Evolutionary conservation across 1,140 invertebrate species (phyloP).

Genomic region (Wiebesia pumilae): DNA sequence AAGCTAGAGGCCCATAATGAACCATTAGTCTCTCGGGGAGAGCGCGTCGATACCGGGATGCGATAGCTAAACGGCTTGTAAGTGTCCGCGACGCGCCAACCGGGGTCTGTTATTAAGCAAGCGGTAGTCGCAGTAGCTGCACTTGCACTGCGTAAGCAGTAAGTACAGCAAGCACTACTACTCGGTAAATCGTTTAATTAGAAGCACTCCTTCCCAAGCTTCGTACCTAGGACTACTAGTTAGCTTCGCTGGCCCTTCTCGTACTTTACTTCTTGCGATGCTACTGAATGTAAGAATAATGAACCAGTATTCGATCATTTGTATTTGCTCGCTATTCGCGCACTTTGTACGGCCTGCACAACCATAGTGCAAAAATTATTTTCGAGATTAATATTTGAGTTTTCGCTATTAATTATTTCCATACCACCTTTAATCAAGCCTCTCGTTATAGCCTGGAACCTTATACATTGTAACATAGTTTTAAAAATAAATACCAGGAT

Average conservation of each 20-base stretch:
- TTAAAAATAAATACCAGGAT: no score
- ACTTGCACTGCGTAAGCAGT: background rate
- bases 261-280: background rate
- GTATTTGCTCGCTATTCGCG: background rate
- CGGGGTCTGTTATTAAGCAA: conserved; percentile 39
- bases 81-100: background rate
- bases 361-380: no score
- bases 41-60: background rate
- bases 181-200: conserved; percentile 50
- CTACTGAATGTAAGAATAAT: background rate
- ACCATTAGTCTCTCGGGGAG: background rate
- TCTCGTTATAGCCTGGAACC: no score
- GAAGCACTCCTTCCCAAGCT: conserved; percentile 26
- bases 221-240: background rate
- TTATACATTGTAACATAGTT: no score
- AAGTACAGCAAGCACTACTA: background rate
- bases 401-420: no score
- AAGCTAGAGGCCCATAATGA: background rate
- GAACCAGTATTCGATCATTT: background rate
- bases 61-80: background rate
- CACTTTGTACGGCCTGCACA: background rate
- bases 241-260: background rate
- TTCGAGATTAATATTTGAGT: no score
- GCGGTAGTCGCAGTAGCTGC: background rate
- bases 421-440: no score